Percentiles rank a stretch among this genome's conserved stretches.
These are phyloP conservation scores for Onychostruthus taczanowskii DNA, from an alignment of 2,113 vertebrate species.

Conservation along the genomic window DNA sequence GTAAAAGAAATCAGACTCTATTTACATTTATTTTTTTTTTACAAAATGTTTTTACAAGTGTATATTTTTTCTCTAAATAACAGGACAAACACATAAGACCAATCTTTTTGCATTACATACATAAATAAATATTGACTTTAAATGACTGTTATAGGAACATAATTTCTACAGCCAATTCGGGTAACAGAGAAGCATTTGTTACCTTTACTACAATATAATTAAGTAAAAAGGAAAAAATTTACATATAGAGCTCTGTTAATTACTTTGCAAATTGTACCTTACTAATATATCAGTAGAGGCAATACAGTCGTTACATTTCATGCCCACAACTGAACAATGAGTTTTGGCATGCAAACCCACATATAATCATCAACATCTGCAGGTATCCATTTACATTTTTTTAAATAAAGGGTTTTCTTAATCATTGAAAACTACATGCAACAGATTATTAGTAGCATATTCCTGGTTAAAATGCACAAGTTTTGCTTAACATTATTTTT, in stretches of 20 bases:
- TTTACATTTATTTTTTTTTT: slow-evolving; percentile 93
- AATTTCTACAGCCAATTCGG: slow-evolving; percentile 81
- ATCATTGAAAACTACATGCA: slow-evolving; percentile 77
- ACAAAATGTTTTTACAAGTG: slow-evolving; percentile 87
- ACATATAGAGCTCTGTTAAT: slow-evolving; percentile 84
- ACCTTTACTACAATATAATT: slow-evolving; percentile 78
- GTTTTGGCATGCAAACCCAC: slow-evolving; percentile 84
- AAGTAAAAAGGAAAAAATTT: slow-evolving; percentile 78
- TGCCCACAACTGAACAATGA: slow-evolving; percentile 79
- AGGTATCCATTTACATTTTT: slow-evolving; percentile 76
- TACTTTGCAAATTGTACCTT: slow-evolving; percentile 78
- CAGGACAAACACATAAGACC: slow-evolving; percentile 75
- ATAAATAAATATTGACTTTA: slow-evolving; percentile 96
- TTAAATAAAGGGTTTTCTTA: slow-evolving; percentile 70
- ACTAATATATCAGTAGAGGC: slow-evolving; percentile 81
- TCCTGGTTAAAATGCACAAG: slow-evolving; percentile 68
- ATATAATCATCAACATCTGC: slow-evolving; percentile 71
- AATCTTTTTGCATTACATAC: slow-evolving; percentile 82
- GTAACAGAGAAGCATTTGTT: slow-evolving; percentile 75
- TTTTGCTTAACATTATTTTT: slow-evolving; percentile 74
- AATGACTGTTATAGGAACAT: slow-evolving; percentile 79
- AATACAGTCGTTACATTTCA: slow-evolving; percentile 78
- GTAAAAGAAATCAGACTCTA: slow-evolving; percentile 82
- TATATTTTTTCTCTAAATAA: slow-evolving; percentile 73
- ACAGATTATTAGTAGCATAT: slow-evolving; percentile 68